Percentiles rank a stretch among this genome's conserved stretches.
These are phyloP conservation scores for Spheniscus humboldti DNA, from an alignment of 2,797 vertebrate species.

Conservation along the genomic window DNA sequence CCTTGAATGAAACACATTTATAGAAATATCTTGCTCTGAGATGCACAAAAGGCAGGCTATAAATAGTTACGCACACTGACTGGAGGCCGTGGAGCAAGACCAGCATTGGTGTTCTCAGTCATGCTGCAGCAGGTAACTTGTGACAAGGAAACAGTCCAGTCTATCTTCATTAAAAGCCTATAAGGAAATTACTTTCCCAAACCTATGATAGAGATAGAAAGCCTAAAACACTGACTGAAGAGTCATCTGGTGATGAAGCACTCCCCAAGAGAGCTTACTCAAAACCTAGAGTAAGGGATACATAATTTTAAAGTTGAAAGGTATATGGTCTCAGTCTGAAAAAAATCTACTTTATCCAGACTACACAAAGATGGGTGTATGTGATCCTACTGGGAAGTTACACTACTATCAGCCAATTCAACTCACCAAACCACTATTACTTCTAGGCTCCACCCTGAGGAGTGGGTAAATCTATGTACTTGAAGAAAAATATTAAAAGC, in stretches of 20 bases:
- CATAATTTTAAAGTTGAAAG: not conserved
- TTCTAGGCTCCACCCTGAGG: not conserved
- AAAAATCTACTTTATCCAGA: not conserved
- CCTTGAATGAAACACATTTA: not conserved
- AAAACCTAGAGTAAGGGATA: not conserved
- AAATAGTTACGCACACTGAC: not conserved
- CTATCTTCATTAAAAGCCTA: not conserved
- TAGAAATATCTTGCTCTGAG: not conserved
- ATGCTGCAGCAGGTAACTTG: not conserved
- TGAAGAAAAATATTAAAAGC: not conserved
- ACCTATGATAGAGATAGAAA: not conserved
- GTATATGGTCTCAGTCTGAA: not conserved
- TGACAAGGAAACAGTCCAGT: not conserved
- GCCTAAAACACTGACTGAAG: not conserved
- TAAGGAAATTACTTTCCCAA: not conserved
- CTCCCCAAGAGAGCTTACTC: not conserved
- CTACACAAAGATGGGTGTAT: not conserved
- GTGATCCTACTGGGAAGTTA: not conserved
- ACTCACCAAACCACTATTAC: not conserved
- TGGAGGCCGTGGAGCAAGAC: not conserved
- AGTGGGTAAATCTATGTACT: not conserved
- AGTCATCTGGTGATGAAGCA: not conserved
- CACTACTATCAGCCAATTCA: not conserved
- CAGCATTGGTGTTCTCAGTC: not conserved
- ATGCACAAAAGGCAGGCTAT: not conserved